Conservation (phyloP, 2,888 invertebrate genomes). For the Electrophaes corylata region DNA sequence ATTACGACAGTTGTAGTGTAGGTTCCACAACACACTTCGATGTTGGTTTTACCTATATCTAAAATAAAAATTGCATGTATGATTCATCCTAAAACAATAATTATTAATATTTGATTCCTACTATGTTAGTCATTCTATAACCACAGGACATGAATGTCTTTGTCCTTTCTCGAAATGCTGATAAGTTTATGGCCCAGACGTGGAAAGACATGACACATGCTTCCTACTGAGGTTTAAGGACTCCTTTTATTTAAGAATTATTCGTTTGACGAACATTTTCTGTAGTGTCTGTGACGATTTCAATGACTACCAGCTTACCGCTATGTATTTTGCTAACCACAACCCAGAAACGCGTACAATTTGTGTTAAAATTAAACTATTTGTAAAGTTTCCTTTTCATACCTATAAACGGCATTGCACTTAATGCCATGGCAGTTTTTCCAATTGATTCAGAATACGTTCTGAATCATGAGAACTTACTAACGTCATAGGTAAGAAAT, state of each 20-base stretch:
- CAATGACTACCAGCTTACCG: not conserved
- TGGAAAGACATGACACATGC: constrained; percentile 59
- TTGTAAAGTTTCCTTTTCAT: not conserved
- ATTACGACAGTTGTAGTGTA: not conserved
- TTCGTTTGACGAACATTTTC: not conserved
- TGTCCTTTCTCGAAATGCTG: constrained; percentile 68
- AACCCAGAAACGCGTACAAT: not conserved
- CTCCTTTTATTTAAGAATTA: constrained; percentile 34
- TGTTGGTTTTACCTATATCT: too few relatives aligned
- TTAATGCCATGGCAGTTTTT: not conserved
- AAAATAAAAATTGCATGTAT: constrained; percentile 36
- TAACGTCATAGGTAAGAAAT: not conserved
- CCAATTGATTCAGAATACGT: not conserved
- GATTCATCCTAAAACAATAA: constrained; percentile 54
- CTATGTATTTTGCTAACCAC: not conserved
- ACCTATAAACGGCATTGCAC: too few relatives aligned
- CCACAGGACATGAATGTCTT: constrained; percentile 66
- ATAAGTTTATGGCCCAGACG: constrained; percentile 65
- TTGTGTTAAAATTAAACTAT: not conserved
- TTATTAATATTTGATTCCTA: constrained; percentile 53
- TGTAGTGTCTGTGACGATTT: not conserved
- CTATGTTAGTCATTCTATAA: constrained; percentile 61
- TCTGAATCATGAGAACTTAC: not conserved
- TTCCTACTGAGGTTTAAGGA: constrained; percentile 50
- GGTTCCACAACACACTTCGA: too few relatives aligned